Evolutionary conservation across 2,888 invertebrate genomes (phyloP), one percentile per base, ranked within the genome.

Genomic region (Saturnia pavonia): DNA sequence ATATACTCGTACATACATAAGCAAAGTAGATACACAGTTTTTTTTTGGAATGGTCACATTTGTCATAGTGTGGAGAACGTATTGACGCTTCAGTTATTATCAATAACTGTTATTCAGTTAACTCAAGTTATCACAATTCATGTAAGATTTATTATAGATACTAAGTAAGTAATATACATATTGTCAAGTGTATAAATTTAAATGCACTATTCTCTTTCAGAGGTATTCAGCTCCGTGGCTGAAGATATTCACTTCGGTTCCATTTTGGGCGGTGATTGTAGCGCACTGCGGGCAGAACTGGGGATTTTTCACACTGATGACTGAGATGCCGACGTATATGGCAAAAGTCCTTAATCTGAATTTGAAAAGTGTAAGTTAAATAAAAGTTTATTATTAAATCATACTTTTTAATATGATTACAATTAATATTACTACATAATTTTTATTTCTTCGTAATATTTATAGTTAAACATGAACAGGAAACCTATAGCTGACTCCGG

Each of bases 261-360:
- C 96, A 0, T 92, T 96, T 78, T 89, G 94, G 81, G 90, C 94
- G 0, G 74, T 95, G 9, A 74, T 81, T 16, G 85, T 95, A 0
- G 95, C 69, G 0, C 96, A 96, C 77, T 92, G 95, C 72, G 95
- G 95, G 4, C 95, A 95, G 76, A 95, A 95, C 72, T 96, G 96
- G 95, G 96, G 96, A 2, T 96, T 95, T 83, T 96, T 95, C 89
- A 96, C 95, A 0, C 84, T 96, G 9, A 85, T 96, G 22, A 95
- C 96, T 0, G 94, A 96, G 83, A 95, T 96, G 74, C 96, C 96
- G 0, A 94, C 92, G 0, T 96, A 95, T 80, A 94, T 96, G 89
- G 92, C 90, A 57, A 85, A 86, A n/a, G 94, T 95, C 0, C 85
- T 96, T 0, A 83, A 89, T 25, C 92, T 95, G 70, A 83, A 96